Evolutionary conservation across 2,113 vertebrate genomes (phyloP).

Genomic region (Synchiropus splendidus): DNA sequence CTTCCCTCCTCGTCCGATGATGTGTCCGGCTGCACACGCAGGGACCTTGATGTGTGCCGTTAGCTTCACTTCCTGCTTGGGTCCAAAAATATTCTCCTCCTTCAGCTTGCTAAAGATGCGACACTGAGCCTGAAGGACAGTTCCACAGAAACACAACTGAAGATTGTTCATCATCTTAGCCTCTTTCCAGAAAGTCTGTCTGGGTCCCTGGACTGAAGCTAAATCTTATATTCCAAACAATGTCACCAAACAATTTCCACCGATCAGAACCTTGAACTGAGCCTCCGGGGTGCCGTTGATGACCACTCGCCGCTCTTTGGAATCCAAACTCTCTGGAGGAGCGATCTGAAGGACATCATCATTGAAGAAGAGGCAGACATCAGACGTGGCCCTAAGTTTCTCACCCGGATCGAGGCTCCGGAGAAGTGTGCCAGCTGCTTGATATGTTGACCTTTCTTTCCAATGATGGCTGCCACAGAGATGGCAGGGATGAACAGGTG

Average conservation of each 20-base stretch:
- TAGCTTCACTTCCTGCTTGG: conserved; percentile 97
- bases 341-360: conserved; percentile 73
- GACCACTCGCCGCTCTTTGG: conserved; percentile 93
- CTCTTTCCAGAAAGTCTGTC: too few relatives aligned
- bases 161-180: too few relatives aligned
- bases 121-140: conserved; percentile 77
- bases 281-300: conserved; percentile 94
- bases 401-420: conserved; percentile 95
- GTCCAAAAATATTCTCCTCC: conserved; percentile 98
- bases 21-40: conserved; percentile 90
- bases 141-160: background rate
- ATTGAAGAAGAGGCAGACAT: background rate
- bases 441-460: conserved; percentile 98
- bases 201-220: too few relatives aligned
- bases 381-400: conserved; percentile 6
- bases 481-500: conserved; percentile 95
- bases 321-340: conserved; percentile 87
- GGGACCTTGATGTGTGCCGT: conserved; percentile 98
- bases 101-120: conserved; percentile 93
- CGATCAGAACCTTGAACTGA: conserved; percentile 87
- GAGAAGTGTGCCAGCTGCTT: conserved; percentile 97
- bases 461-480: conserved; percentile 95
- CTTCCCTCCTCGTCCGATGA: conserved; percentile 98
- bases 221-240: too few relatives aligned
- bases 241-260: too few relatives aligned